A percentile compares a stretch with the other conserved stretches of the same genome.
Evolutionary conservation across 2,888 invertebrate species (phyloP).

Genomic region (Chydorus sphaericus): DNA sequence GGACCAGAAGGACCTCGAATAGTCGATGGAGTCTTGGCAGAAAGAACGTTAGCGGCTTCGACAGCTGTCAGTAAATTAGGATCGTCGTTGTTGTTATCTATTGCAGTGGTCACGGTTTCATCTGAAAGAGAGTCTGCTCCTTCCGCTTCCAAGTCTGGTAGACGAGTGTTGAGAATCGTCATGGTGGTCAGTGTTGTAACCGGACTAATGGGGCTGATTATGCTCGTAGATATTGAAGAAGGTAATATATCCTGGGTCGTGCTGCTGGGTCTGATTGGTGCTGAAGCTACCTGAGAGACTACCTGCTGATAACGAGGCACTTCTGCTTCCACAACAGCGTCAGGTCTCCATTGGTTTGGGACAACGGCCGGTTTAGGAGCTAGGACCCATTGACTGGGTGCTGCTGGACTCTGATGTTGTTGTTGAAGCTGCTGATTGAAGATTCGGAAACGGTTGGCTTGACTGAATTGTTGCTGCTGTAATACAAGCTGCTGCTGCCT

Average conservation of each 20-base stretch:
- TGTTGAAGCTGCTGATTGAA: neutral
- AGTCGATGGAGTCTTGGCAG: neutral
- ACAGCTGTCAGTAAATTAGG: neutral
- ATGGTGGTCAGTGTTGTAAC: neutral
- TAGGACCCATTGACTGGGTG: neutral
- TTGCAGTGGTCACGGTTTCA: no score
- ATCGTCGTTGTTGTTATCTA: neutral
- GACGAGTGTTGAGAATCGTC: neutral
- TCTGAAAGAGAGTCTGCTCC: neutral
- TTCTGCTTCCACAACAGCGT: neutral
- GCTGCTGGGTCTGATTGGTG: neutral
- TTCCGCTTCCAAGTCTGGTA: neutral
- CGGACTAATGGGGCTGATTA: neutral
- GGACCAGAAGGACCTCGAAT: neutral
- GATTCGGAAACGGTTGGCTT: neutral
- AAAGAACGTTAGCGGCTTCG: neutral
- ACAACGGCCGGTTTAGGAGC: neutral
- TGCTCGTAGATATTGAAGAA: neutral
- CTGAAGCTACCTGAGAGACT: neutral
- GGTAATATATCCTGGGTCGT: neutral
- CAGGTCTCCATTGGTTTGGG: neutral
- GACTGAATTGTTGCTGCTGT: neutral
- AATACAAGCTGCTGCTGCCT: constrained; percentile 1
- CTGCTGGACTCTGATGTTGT: neutral
- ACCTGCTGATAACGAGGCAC: neutral